phyloP scores from a whole-genome alignment of 2,797 vertebrate species.

The Crocodylus rhombifer region DNA sequence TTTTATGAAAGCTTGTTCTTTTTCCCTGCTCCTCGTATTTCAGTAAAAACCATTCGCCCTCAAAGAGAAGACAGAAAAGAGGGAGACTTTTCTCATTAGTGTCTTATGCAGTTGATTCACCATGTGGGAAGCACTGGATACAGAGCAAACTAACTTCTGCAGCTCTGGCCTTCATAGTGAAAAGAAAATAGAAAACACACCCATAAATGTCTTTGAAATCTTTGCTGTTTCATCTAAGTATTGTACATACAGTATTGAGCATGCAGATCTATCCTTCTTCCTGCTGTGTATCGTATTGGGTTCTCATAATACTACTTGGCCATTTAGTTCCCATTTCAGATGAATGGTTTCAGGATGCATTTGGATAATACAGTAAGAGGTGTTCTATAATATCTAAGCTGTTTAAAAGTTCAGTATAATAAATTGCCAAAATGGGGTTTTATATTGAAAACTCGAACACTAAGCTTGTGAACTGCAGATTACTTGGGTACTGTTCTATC shows the following conservation, averaged over 20 bases:
- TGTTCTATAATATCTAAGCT: background rate
- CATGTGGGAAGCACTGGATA: background rate
- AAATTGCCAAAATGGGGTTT: background rate
- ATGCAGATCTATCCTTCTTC: background rate
- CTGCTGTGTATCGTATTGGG: background rate
- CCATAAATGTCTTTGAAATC: background rate
- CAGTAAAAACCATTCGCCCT: background rate
- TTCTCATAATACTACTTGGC: background rate
- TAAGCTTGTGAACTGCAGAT: background rate
- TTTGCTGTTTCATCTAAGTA: background rate
- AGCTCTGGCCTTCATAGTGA: background rate
- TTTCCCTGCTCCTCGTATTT: background rate
- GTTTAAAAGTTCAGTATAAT: background rate
- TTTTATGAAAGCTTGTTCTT: slow-evolving; percentile 35
- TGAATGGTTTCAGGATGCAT: background rate
- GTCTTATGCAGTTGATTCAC: background rate
- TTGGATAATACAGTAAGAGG: background rate
- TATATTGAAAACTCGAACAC: background rate
- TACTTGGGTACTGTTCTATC: background rate
- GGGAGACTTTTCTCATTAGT: background rate
- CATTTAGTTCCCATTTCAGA: background rate
- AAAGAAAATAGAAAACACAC: background rate
- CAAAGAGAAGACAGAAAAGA: no score
- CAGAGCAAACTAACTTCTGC: background rate
- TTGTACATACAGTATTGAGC: background rate